A percentile compares a stretch with the other conserved stretches of the same genome.
Evolutionary conservation across 1,140 invertebrate species (phyloP).

Genomic region (Neotoxoptera formosana): DNA sequence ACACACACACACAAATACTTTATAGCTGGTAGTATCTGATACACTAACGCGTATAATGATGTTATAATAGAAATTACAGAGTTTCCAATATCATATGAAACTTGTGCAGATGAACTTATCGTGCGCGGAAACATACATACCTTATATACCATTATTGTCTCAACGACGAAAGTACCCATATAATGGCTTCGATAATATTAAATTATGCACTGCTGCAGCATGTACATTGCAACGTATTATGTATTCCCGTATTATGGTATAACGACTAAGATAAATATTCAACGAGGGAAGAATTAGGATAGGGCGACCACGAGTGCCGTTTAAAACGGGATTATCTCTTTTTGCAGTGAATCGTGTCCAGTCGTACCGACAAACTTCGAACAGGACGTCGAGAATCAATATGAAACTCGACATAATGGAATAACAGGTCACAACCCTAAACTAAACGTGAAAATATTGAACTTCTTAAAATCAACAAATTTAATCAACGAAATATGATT

Average conservation of each 20-base stretch:
- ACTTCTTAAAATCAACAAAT: no score
- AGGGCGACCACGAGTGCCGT: no score
- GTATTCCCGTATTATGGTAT: no score
- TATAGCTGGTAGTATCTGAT: background rate
- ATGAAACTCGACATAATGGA: no score
- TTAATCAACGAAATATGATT: no score
- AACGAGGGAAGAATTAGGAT: no score
- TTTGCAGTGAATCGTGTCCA: background rate
- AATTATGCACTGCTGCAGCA: background rate
- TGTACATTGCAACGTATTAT: background rate
- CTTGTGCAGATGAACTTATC: background rate
- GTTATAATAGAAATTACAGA: slow-evolving; percentile 1
- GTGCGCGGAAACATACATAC: background rate
- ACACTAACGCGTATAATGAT: background rate
- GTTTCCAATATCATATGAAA: background rate
- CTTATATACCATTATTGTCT: no score
- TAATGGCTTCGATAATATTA: background rate
- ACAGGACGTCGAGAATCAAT: no score
- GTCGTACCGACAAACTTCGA: no score
- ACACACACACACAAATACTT: background rate
- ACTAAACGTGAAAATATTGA: no score
- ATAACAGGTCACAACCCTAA: no score
- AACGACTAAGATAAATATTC: no score
- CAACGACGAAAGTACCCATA: background rate
- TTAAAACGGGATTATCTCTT: background rate